Conservation (phyloP, 2,888 invertebrate species). For the Rhabditophanes sp. region DNA sequence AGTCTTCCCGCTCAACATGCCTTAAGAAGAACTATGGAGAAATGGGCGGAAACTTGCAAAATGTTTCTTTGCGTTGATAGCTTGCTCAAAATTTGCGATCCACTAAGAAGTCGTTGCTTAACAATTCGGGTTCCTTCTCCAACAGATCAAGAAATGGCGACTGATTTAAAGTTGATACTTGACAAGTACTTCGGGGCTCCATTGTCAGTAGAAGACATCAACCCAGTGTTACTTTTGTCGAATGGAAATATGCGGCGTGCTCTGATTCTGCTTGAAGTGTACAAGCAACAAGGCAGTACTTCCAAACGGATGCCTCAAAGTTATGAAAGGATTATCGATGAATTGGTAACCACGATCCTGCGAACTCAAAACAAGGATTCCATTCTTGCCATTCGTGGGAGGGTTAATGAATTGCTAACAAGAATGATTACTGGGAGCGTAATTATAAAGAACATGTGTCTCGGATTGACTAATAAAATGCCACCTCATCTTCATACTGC, state of each 20-base stretch:
- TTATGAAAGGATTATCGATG: too few species aligned
- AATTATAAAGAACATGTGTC: too few species aligned
- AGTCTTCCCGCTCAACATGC: constrained; percentile 97
- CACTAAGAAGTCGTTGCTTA: constrained; percentile 82
- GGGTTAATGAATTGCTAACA: too few species aligned
- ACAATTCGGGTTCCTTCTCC: constrained; percentile 81
- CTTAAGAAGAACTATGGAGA: constrained; percentile 93
- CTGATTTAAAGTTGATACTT: background rate
- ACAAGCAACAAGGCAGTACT: too few species aligned
- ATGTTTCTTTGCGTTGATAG: constrained; percentile 76
- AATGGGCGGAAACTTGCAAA: constrained; percentile 82
- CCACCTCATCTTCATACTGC: too few species aligned
- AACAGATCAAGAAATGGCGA: constrained; percentile 56
- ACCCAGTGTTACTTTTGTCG: constrained; percentile 59
- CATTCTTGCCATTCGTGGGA: too few species aligned
- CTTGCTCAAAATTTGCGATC: constrained; percentile 85
- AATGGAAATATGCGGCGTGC: constrained; percentile 78
- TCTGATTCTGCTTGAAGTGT: constrained; percentile 73
- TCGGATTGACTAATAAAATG: too few species aligned
- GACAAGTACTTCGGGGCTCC: background rate
- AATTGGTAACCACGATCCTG: too few species aligned
- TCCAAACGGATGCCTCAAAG: too few species aligned
- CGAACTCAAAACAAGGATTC: too few species aligned
- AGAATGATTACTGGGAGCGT: too few species aligned
- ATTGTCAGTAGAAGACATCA: constrained; percentile 16